A percentile compares a stretch with the other conserved stretches of the same genome.
Evolutionary conservation across 2,888 invertebrate genomes (phyloP).

Genomic region (Autographa gamma): DNA sequence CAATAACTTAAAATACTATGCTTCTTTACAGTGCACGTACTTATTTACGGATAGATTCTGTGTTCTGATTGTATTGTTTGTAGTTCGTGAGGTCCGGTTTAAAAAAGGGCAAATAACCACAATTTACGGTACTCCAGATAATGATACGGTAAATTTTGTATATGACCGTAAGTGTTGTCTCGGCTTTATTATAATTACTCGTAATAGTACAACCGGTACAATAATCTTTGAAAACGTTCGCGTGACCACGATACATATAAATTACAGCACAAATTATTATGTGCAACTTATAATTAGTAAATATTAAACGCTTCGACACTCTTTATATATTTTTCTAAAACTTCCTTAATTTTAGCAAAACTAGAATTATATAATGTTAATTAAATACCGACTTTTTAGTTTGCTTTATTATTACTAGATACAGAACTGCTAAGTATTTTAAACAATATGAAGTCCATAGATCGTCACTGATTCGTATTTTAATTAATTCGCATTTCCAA

Average conservation of each 20-base stretch:
- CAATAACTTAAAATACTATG: background rate
- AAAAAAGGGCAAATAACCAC: background rate
- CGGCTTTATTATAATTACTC: constrained; percentile 62
- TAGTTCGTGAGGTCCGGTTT: constrained; percentile 2
- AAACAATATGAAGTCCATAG: too few species aligned
- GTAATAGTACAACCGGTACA: constrained; percentile 56
- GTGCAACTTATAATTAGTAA: constrained; percentile 32
- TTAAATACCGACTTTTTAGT: too few species aligned
- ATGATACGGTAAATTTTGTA: constrained; percentile 27
- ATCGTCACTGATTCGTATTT: background rate
- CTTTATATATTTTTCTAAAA: constrained; percentile 7
- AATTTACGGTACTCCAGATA: constrained; percentile 12
- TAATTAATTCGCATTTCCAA: background rate
- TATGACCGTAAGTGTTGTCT: constrained; percentile 37
- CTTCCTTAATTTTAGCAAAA: constrained; percentile 23
- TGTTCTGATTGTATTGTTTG: background rate
- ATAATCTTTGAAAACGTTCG: constrained; percentile 59
- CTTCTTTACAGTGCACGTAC: background rate
- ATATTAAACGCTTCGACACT: constrained; percentile 25
- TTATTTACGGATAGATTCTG: background rate
- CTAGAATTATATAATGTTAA: background rate
- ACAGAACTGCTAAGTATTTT: too few species aligned
- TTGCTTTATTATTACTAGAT: too few species aligned
- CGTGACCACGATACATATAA: constrained; percentile 65
- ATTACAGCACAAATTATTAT: constrained; percentile 28